These are phyloP conservation scores for Gymnopithys bicolor DNA, from an alignment of 2,797 vertebrate genomes.

Conservation along the genomic window DNA sequence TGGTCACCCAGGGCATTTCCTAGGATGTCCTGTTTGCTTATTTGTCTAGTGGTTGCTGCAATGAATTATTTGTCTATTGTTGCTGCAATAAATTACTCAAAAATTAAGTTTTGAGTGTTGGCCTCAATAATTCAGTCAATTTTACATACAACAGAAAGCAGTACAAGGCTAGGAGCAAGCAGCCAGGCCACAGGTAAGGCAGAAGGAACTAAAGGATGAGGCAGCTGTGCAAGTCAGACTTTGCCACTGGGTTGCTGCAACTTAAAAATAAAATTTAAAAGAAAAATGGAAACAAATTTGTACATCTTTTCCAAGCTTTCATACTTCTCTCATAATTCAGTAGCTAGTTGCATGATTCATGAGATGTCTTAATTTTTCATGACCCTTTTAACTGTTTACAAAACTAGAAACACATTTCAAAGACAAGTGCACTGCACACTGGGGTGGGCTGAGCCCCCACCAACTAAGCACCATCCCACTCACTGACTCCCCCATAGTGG, in stretches of 20 bases:
- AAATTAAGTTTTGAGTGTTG: no score
- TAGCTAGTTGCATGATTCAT: neutral
- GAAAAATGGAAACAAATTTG: neutral
- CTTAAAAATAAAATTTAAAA: neutral
- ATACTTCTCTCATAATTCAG: neutral
- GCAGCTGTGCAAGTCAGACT: neutral
- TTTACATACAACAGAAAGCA: no score
- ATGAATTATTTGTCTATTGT: no score
- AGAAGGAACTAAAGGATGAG: neutral
- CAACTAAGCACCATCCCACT: neutral
- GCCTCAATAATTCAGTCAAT: no score
- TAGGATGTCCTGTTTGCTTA: no score
- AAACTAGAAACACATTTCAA: neutral
- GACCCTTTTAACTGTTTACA: neutral
- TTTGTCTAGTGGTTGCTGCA: no score
- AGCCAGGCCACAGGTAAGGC: neutral
- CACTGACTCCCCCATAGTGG: fast-evolving
- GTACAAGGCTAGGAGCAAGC: neutral
- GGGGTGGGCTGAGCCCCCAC: neutral
- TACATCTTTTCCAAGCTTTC: neutral
- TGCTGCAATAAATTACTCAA: no score
- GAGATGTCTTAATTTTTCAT: neutral
- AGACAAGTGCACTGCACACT: neutral
- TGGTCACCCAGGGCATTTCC: no score
- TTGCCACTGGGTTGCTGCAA: neutral